Conservation (phyloP, 1,140 invertebrate genomes). For the Pantala flavescens region DNA sequence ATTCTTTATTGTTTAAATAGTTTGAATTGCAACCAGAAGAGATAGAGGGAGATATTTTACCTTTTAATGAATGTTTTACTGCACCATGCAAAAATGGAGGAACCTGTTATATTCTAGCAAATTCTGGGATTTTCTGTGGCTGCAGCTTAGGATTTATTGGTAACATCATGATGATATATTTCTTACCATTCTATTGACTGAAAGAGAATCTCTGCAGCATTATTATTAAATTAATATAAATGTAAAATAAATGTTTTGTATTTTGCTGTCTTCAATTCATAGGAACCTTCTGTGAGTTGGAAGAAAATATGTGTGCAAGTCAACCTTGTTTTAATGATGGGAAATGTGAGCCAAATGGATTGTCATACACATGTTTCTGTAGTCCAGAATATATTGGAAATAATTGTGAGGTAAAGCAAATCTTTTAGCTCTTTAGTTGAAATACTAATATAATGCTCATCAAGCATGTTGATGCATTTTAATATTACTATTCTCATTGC, state of each 20-base stretch:
- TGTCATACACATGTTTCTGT: background rate
- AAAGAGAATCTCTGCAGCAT: too few species aligned
- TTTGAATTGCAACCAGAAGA: too few species aligned
- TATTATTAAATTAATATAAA: too few species aligned
- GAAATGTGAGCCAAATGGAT: slow-evolving; percentile 35
- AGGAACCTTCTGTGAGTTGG: slow-evolving; percentile 34
- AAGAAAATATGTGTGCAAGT: slow-evolving; percentile 44
- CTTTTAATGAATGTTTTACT: slow-evolving; percentile 20
- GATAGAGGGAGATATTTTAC: background rate
- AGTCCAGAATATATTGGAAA: background rate
- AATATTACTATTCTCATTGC: too few species aligned
- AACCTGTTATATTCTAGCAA: background rate
- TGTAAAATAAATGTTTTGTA: too few species aligned
- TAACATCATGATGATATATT: slow-evolving; percentile 41
- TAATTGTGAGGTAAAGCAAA: background rate
- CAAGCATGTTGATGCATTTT: too few species aligned
- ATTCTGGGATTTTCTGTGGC: slow-evolving; percentile 42
- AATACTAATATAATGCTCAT: too few species aligned
- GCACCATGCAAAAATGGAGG: slow-evolving; percentile 13
- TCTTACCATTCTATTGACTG: slow-evolving; percentile 38
- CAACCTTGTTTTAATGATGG: slow-evolving; percentile 41
- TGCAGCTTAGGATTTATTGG: slow-evolving; percentile 47
- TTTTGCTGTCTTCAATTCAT: too few species aligned
- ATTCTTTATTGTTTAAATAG: too few species aligned
- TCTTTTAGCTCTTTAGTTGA: too few species aligned